A percentile compares a stretch with the other conserved stretches of the same genome.
These are phyloP conservation scores for Zosterops lateralis DNA, from an alignment of 2,113 vertebrate genomes.

Conservation along the genomic window DNA sequence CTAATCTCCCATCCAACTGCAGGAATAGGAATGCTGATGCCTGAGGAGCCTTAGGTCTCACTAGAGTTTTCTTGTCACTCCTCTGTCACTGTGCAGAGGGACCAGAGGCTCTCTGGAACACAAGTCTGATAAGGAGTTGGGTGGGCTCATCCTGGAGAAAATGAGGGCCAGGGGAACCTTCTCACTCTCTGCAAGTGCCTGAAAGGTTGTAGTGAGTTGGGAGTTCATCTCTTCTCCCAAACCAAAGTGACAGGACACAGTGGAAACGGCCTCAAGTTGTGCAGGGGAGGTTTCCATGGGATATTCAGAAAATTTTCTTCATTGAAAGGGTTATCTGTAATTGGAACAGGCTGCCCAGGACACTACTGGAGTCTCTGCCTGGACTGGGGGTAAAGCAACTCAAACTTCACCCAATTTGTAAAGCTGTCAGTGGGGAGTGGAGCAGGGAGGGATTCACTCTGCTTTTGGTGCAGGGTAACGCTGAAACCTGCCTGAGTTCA, in stretches of 20 bases:
- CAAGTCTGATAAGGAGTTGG: not conserved
- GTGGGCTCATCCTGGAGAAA: not conserved
- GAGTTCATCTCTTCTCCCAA: not conserved
- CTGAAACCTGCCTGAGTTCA: not conserved
- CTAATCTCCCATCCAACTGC: not conserved
- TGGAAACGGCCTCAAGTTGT: not conserved
- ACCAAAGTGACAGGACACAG: not conserved
- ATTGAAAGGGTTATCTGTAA: not conserved
- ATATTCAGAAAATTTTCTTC: not conserved
- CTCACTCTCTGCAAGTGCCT: not conserved
- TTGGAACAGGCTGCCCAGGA: not conserved
- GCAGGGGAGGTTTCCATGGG: not conserved
- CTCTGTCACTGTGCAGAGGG: not conserved
- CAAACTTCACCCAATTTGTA: not conserved
- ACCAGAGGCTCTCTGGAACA: not conserved
- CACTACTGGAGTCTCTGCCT: not conserved
- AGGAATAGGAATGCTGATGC: not conserved
- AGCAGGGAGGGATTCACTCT: too few relatives aligned
- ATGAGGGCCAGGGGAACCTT: not conserved
- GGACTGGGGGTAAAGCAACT: not conserved
- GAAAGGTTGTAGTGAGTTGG: accelerated
- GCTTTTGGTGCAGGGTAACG: not conserved
- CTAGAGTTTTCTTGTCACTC: not conserved
- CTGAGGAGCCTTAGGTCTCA: not conserved
- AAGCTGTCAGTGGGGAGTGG: not conserved